These are phyloP conservation scores for Hippopotamus amphibius DNA, from an alignment of 2,113 vertebrate species.

Conservation along the genomic window DNA sequence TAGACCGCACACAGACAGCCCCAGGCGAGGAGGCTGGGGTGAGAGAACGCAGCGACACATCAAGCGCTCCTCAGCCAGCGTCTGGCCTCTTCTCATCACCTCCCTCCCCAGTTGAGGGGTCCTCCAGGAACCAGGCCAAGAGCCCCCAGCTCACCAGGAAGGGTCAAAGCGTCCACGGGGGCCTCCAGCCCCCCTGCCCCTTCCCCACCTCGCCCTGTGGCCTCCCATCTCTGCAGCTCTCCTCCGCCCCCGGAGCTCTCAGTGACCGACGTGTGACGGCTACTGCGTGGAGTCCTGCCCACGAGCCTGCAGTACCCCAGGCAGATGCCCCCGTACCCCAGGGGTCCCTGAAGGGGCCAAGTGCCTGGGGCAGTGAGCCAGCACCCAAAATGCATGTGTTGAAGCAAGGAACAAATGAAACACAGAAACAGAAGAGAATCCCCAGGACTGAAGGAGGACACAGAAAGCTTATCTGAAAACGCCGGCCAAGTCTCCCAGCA, in stretches of 20 bases:
- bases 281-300: accelerated
- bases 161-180: background rate
- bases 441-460: accelerated
- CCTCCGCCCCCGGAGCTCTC: background rate
- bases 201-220: accelerated
- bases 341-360: background rate
- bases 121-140: background rate
- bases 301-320: too few relatives aligned
- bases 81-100: accelerated
- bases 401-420: accelerated
- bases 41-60: accelerated
- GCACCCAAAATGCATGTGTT: background rate
- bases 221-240: background rate
- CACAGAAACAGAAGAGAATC: accelerated
- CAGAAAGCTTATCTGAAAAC: accelerated
- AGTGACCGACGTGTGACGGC: accelerated
- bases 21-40: accelerated
- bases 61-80: accelerated
- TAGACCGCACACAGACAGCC: background rate
- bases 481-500: accelerated
- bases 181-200: background rate
- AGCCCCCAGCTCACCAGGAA: background rate
- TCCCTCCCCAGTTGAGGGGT: too few relatives aligned
- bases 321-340: too few relatives aligned
- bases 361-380: accelerated